These are phyloP conservation scores for Cryptocephalus moraei DNA, from an alignment of 2,888 invertebrate species.

Conservation along the genomic window DNA sequence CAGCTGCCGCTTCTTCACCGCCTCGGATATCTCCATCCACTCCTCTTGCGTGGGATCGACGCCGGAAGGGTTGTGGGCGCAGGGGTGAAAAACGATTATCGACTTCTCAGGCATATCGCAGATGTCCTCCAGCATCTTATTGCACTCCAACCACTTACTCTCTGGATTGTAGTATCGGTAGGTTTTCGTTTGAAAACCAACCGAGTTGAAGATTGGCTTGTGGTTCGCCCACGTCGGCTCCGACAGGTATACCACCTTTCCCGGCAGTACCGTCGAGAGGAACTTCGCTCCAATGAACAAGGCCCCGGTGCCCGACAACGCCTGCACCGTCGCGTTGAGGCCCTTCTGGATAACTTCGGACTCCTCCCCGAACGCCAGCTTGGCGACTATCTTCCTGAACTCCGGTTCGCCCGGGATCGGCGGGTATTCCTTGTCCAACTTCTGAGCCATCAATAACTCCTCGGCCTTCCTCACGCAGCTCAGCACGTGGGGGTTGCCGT, in stretches of 20 bases:
- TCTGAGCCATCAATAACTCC: constrained; percentile 34
- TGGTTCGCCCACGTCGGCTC: constrained; percentile 63
- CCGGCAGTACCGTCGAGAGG: constrained; percentile 42
- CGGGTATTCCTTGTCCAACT: constrained; percentile 53
- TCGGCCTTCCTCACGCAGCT: constrained; percentile 53
- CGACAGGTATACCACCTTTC: constrained; percentile 50
- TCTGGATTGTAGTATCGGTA: constrained; percentile 58
- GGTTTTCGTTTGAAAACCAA: constrained; percentile 47
- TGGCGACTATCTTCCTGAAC: constrained; percentile 31
- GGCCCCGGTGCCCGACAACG: constrained; percentile 57
- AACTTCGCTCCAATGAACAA: constrained; percentile 52
- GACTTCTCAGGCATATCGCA: constrained; percentile 52
- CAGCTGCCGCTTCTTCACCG: constrained; percentile 44
- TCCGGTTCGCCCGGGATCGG: constrained; percentile 48
- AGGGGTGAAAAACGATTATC: constrained; percentile 52
- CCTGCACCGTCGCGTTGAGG: constrained; percentile 35
- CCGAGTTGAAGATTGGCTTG: constrained; percentile 50
- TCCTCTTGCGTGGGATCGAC: constrained; percentile 48
- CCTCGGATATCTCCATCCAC: constrained; percentile 51
- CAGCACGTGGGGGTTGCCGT: constrained; percentile 50
- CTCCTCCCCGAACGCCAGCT: constrained; percentile 49
- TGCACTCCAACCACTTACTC: constrained; percentile 55
- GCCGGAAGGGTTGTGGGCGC: constrained; percentile 61
- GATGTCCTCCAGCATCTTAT: constrained; percentile 52
- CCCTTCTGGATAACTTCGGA: constrained; percentile 39